phyloP scores from a whole-genome alignment of 2,797 vertebrate species.

The Melanitta fusca region DNA sequence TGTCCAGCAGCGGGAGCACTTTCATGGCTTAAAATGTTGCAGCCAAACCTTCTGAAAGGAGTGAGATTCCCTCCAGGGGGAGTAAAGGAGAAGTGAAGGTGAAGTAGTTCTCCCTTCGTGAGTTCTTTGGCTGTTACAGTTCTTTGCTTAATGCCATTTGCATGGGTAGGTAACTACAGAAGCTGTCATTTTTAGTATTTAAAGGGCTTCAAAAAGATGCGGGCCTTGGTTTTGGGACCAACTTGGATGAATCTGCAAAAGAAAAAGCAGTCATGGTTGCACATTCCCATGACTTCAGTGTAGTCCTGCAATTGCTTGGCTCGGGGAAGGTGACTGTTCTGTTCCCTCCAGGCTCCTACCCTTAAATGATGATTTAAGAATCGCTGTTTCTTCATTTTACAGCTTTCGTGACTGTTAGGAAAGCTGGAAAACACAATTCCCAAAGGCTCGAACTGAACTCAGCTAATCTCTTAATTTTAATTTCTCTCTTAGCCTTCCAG shows the following conservation, averaged over 20 bases:
- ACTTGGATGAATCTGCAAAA: neutral
- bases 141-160: neutral
- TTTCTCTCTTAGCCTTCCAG: conserved; percentile 56
- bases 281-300: neutral
- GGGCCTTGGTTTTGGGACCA: neutral
- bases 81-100: conserved; percentile 31
- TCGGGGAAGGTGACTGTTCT: neutral
- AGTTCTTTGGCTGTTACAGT: neutral
- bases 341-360: neutral
- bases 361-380: neutral
- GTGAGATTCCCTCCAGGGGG: neutral
- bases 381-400: conserved; percentile 12
- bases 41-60: neutral
- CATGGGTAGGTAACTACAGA: neutral
- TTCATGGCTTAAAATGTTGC: neutral
- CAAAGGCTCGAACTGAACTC: conserved; percentile 35
- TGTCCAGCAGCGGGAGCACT: neutral
- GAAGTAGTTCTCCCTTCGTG: conserved; percentile 3
- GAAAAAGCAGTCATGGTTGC: neutral
- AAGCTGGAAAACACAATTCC: conserved; percentile 43
- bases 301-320: neutral
- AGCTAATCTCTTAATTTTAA: conserved; percentile 43
- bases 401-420: neutral
- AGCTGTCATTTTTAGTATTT: neutral
- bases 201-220: neutral